These are phyloP conservation scores for Melinaea menophilus DNA, from an alignment of 2,888 invertebrate genomes.

Conservation along the genomic window DNA sequence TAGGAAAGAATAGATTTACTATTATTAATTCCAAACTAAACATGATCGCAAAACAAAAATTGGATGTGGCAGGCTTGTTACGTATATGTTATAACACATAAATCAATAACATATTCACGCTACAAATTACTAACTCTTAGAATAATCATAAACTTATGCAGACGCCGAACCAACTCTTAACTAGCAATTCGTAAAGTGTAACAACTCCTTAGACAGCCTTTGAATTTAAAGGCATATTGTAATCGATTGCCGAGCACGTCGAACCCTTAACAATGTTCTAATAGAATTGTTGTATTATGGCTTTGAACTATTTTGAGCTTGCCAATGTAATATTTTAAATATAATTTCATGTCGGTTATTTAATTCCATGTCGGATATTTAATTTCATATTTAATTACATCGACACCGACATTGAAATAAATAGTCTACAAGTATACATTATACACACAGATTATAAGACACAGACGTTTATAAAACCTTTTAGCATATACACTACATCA, in stretches of 20 bases:
- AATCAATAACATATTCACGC: conserved; percentile 16
- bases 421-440: no score
- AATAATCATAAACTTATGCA: conserved; percentile 54
- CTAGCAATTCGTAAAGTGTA: conserved; percentile 53
- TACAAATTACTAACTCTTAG: conserved; percentile 27
- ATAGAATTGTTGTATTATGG: conserved; percentile 6
- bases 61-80: not conserved
- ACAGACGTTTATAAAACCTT: no score
- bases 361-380: not conserved
- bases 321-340: not conserved
- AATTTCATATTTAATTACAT: not conserved
- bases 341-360: not conserved
- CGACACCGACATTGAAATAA: not conserved
- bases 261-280: conserved; percentile 8
- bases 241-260: conserved; percentile 38
- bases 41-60: no score
- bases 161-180: conserved; percentile 39
- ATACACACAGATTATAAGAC: no score
- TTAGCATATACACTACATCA: no score
- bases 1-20: no score
- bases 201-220: conserved; percentile 47
- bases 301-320: conserved; percentile 2
- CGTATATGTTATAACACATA: not conserved
- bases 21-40: no score
- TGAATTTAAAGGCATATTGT: conserved; percentile 45